A percentile compares a stretch with the other conserved stretches of the same genome.
Evolutionary conservation across 2,888 invertebrate species (phyloP).

Genomic region (Phaonia tiefii): DNA sequence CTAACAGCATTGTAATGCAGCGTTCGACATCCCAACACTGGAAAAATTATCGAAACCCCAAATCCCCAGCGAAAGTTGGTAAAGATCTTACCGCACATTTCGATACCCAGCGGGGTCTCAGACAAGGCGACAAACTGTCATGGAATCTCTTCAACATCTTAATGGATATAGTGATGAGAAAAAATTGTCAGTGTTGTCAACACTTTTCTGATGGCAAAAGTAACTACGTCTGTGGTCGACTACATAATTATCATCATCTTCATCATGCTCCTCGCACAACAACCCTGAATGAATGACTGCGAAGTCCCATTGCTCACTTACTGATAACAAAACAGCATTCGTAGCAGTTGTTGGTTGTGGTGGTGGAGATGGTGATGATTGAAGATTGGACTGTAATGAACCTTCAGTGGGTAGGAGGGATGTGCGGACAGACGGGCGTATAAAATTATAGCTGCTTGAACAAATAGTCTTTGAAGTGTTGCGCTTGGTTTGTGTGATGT

Average conservation of each 20-base stretch:
- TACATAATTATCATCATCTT: too few relatives aligned
- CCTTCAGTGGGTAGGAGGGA: not conserved
- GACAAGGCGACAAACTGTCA: too few relatives aligned
- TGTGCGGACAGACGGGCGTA: not conserved
- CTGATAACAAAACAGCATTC: not conserved
- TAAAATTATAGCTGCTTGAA: not conserved
- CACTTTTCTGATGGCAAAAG: not conserved
- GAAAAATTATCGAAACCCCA: too few relatives aligned
- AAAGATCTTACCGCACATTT: too few relatives aligned
- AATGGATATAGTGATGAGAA: too few relatives aligned
- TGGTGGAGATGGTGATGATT: not conserved
- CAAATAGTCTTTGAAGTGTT: constrained; percentile 47
- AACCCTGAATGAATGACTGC: constrained; percentile 45
- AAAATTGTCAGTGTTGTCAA: not conserved
- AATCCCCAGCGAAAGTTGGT: too few relatives aligned
- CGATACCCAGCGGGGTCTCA: too few relatives aligned
- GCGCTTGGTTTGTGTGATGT: constrained; percentile 26
- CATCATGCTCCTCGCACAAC: not conserved
- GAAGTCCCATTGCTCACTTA: constrained; percentile 27
- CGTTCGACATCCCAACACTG: too few relatives aligned
- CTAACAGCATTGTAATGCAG: too few relatives aligned
- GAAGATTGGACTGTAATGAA: constrained; percentile 11
- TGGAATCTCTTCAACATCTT: too few relatives aligned
- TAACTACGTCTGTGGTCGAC: too few relatives aligned
- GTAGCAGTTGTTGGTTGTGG: not conserved